These are phyloP conservation scores for Cerceris ruficornis DNA, from an alignment of 2,888 invertebrate species.

Conservation along the genomic window DNA sequence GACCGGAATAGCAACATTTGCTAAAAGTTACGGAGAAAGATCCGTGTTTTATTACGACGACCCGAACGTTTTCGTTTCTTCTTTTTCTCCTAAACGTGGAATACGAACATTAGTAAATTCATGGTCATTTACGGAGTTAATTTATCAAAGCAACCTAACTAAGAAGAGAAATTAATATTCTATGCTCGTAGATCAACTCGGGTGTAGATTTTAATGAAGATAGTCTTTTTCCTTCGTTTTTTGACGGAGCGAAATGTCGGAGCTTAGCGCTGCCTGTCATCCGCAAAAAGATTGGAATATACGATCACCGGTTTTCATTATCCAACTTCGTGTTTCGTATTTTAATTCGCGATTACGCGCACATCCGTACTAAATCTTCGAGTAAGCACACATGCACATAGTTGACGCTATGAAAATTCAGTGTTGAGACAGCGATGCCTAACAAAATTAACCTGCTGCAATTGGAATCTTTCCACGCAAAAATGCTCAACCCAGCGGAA, in stretches of 20 bases:
- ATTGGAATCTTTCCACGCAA: no score
- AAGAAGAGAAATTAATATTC: constrained; percentile 54
- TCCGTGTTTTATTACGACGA: constrained; percentile 25
- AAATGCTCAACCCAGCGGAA: no score
- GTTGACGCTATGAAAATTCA: no score
- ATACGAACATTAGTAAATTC: constrained; percentile 22
- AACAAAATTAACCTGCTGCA: no score
- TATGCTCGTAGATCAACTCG: constrained; percentile 40
- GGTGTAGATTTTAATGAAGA: constrained; percentile 44
- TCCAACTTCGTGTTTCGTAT: no score
- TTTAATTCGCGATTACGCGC: no score
- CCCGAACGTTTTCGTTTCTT: constrained; percentile 33
- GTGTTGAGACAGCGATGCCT: no score
- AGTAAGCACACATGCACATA: no score
- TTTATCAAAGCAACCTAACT: constrained; percentile 47
- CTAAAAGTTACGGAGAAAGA: neutral
- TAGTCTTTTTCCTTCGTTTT: constrained; percentile 3
- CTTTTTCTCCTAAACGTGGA: constrained; percentile 27
- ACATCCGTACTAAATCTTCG: no score
- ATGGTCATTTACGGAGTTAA: constrained; percentile 48
- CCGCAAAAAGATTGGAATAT: no score
- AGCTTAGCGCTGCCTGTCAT: neutral
- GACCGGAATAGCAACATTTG: constrained; percentile 3
- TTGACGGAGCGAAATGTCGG: neutral
- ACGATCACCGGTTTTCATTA: no score